Evolutionary conservation across 2,113 vertebrate genomes (phyloP).

Genomic region (Numida meleagris): DNA sequence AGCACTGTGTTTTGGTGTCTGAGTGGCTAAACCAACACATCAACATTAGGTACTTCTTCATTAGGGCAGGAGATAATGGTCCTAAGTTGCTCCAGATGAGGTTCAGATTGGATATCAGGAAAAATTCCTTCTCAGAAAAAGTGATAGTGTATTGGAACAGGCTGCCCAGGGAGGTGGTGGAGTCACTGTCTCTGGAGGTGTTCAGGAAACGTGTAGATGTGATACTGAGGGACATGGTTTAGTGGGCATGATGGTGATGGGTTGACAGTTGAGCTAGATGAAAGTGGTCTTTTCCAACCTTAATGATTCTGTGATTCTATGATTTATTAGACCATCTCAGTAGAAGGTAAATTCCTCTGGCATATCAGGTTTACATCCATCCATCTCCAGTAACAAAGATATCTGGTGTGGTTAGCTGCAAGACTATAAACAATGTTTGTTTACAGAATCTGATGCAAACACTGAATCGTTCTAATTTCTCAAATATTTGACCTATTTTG

Average conservation of each 20-base stretch:
- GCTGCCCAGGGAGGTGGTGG: no score
- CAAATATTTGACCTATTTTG: background rate
- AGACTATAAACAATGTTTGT: background rate
- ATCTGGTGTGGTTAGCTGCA: background rate
- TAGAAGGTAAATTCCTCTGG: background rate
- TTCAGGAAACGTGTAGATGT: no score
- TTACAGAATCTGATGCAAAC: background rate
- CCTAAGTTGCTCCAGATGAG: no score
- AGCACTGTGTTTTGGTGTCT: background rate
- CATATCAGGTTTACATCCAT: background rate
- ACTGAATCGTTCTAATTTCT: background rate
- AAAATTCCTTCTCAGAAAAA: no score
- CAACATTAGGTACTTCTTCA: background rate
- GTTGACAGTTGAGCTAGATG: no score
- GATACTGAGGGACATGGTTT: no score
- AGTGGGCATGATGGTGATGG: no score
- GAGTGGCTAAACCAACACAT: background rate
- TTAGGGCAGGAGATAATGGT: background rate
- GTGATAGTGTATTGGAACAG: no score
- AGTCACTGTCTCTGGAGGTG: no score
- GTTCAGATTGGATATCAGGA: no score
- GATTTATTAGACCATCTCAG: background rate
- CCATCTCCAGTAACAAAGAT: background rate
- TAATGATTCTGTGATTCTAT: no score
- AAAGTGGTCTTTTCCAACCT: no score